These are phyloP conservation scores for Boloria selene DNA, from an alignment of 2,888 invertebrate genomes.

Conservation along the genomic window DNA sequence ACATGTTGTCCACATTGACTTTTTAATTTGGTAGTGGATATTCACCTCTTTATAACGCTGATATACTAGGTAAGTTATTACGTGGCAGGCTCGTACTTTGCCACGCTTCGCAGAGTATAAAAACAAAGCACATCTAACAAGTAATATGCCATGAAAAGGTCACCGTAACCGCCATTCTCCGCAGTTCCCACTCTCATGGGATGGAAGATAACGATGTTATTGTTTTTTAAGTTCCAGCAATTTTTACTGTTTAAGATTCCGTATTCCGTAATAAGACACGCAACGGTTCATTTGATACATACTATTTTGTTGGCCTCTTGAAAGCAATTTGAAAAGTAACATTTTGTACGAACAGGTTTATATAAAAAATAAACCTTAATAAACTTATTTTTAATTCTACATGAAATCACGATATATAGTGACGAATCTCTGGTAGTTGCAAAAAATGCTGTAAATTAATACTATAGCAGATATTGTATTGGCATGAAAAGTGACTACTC, in stretches of 20 bases:
- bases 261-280: conserved; percentile 30
- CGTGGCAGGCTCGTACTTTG: background rate
- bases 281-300: conserved; percentile 22
- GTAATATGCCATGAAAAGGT: conserved; percentile 28
- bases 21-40: too few relatives aligned
- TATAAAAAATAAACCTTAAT: too few relatives aligned
- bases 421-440: background rate
- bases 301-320: background rate
- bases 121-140: conserved; percentile 21
- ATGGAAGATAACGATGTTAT: conserved; percentile 41
- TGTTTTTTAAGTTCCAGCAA: conserved; percentile 40
- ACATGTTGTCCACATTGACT: too few relatives aligned
- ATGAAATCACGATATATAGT: too few relatives aligned
- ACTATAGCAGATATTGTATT: background rate
- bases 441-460: background rate
- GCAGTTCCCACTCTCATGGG: conserved; percentile 45
- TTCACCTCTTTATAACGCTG: too few relatives aligned
- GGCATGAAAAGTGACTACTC: background rate
- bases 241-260: conserved; percentile 35
- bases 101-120: conserved; percentile 3
- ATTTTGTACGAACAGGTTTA: too few relatives aligned
- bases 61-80: too few relatives aligned
- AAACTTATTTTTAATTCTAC: too few relatives aligned
- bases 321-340: too few relatives aligned
- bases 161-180: conserved; percentile 29